Evolutionary conservation across 2,888 invertebrate species (phyloP).

Genomic region (Heliconius charithonia): DNA sequence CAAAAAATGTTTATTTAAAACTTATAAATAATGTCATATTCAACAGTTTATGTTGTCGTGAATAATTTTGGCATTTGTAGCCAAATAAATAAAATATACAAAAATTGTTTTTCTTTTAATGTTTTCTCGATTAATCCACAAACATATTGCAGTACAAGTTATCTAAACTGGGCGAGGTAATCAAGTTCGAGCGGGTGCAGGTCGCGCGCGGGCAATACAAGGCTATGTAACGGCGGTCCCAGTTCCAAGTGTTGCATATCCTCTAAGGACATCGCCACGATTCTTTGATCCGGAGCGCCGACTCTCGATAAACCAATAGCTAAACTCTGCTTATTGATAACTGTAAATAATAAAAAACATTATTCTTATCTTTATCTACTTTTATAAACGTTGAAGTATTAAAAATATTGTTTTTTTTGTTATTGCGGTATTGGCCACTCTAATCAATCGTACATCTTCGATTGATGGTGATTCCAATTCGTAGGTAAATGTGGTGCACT

Average conservation of each 20-base stretch:
- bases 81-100: constrained; percentile 45
- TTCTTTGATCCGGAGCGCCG: constrained; percentile 92
- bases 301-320: constrained; percentile 96
- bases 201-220: constrained; percentile 92
- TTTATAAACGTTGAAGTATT: no score
- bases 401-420: no score
- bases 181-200: constrained; percentile 97
- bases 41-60: constrained; percentile 48
- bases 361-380: no score
- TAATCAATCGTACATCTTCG: background rate
- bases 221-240: constrained; percentile 96
- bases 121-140: constrained; percentile 3
- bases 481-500: no score
- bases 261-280: constrained; percentile 88
- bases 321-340: constrained; percentile 82
- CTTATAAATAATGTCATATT: constrained; percentile 47
- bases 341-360: constrained; percentile 54
- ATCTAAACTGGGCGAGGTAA: constrained; percentile 89
- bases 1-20: constrained; percentile 59
- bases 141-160: constrained; percentile 38
- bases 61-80: constrained; percentile 48
- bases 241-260: constrained; percentile 89
- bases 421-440: no score
- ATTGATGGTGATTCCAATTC: background rate
- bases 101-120: constrained; percentile 43